These are phyloP conservation scores for Manis pentadactyla DNA, from an alignment of 2,797 vertebrate species.

Conservation along the genomic window DNA sequence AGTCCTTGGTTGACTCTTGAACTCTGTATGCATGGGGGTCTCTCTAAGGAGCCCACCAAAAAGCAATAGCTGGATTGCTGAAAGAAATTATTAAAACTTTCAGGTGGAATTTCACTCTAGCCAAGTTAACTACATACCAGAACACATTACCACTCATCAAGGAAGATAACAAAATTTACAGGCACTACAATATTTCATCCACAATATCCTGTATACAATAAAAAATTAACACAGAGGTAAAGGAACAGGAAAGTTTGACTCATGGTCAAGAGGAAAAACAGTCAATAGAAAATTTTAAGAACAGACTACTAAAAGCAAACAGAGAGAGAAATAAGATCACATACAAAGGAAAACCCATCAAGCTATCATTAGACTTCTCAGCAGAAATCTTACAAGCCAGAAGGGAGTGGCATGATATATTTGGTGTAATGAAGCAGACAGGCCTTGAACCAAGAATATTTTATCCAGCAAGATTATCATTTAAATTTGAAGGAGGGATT, in stretches of 20 bases:
- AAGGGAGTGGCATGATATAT: too few relatives aligned
- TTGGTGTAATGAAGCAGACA: too few relatives aligned
- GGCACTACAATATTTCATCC: neutral
- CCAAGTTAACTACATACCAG: neutral
- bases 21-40: neutral
- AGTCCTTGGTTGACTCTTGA: conserved; percentile 30
- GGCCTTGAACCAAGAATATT: too few relatives aligned
- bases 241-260: neutral
- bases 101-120: neutral
- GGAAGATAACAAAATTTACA: neutral
- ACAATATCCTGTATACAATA: neutral
- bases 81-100: neutral
- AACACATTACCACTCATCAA: neutral
- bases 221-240: neutral
- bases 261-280: neutral
- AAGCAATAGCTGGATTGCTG: neutral
- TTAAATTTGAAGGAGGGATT: too few relatives aligned
- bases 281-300: neutral
- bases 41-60: neutral
- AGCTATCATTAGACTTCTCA: too few relatives aligned
- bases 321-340: too few relatives aligned
- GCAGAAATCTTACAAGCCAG: too few relatives aligned
- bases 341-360: too few relatives aligned
- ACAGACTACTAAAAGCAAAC: too few relatives aligned
- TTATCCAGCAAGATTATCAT: too few relatives aligned